Conservation (phyloP, 2,888 invertebrate species). For the Trachelus troglodyta region DNA sequence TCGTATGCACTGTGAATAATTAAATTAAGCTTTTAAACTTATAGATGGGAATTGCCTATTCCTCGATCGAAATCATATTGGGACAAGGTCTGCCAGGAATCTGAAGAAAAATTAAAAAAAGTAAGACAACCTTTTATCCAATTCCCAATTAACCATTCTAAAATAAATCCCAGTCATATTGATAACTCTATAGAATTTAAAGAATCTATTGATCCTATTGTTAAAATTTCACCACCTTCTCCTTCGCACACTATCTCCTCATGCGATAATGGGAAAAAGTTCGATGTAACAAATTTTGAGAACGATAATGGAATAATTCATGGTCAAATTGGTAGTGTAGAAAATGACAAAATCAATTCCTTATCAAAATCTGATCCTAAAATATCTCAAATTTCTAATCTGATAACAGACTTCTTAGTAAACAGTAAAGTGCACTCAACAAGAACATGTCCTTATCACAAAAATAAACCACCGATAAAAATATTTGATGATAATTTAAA, state of each 20-base stretch:
- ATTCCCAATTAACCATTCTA: slow-evolving; percentile 20
- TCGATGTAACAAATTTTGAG: not conserved
- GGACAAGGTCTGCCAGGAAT: slow-evolving; percentile 43
- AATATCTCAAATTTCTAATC: slow-evolving; percentile 29
- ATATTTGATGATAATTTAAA: slow-evolving; percentile 36
- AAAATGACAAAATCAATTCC: not conserved
- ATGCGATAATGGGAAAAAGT: not conserved
- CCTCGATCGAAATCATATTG: slow-evolving; percentile 46
- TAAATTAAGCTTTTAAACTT: not conserved
- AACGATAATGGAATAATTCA: slow-evolving; percentile 1
- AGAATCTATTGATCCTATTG: slow-evolving; percentile 26
- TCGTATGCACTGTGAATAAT: not conserved
- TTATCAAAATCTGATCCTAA: slow-evolving; percentile 2
- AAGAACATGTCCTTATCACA: slow-evolving; percentile 33
- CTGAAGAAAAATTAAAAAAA: slow-evolving; percentile 42
- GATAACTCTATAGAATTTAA: slow-evolving; percentile 16
- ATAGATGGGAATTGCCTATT: slow-evolving; percentile 50
- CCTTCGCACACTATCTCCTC: slow-evolving; percentile 12
- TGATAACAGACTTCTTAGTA: slow-evolving; percentile 33
- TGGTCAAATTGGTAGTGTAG: slow-evolving; percentile 14
- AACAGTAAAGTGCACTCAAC: slow-evolving; percentile 25
- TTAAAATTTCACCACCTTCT: slow-evolving; percentile 28
- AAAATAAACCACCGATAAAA: slow-evolving; percentile 20
- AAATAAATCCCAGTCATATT: slow-evolving; percentile 20
- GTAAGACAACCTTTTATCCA: slow-evolving; percentile 46